A percentile compares a stretch with the other conserved stretches of the same genome.
These are phyloP conservation scores for Betta splendens DNA, from an alignment of 2,797 vertebrate species.

Conservation along the genomic window DNA sequence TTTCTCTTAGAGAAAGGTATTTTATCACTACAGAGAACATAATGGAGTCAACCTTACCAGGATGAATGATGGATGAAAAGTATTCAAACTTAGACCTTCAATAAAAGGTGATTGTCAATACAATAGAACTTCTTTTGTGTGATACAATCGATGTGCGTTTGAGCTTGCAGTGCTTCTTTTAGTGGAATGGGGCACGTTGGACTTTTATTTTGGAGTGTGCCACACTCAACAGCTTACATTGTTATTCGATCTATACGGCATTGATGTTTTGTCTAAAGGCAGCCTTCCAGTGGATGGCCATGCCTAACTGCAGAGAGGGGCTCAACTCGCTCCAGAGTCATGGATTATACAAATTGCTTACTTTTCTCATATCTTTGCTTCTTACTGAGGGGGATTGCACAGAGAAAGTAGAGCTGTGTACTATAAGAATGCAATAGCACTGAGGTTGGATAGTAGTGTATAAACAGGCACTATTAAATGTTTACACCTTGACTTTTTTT, in stretches of 20 bases:
- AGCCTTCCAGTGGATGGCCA: slow-evolving; percentile 58
- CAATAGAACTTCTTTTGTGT: slow-evolving; percentile 21
- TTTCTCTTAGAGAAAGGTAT: not conserved
- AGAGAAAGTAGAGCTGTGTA: slow-evolving; percentile 12
- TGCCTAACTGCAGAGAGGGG: slow-evolving; percentile 47
- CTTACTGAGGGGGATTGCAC: slow-evolving; percentile 44
- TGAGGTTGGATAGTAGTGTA: too few relatives aligned
- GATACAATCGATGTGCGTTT: slow-evolving; percentile 44
- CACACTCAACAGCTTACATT: slow-evolving; percentile 51
- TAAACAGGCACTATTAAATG: too few relatives aligned
- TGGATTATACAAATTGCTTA: slow-evolving; percentile 65
- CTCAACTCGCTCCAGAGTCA: slow-evolving; percentile 51
- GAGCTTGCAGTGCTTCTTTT: slow-evolving; percentile 30
- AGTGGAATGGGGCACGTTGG: slow-evolving; percentile 26
- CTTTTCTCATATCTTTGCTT: slow-evolving; percentile 47
- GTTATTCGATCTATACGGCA: slow-evolving; percentile 61
- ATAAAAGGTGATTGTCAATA: slow-evolving; percentile 14
- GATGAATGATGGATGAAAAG: slow-evolving; percentile 9
- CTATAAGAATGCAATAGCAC: slow-evolving; percentile 14
- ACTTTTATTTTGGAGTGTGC: slow-evolving; percentile 38
- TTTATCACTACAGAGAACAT: not conserved
- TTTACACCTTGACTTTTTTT: too few relatives aligned
- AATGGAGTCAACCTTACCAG: slow-evolving; percentile 2
- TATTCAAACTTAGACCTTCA: slow-evolving; percentile 3
- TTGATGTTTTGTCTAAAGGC: slow-evolving; percentile 68